Conservation (phyloP, 2,888 invertebrate genomes). For the Lysandra coridon region DNA sequence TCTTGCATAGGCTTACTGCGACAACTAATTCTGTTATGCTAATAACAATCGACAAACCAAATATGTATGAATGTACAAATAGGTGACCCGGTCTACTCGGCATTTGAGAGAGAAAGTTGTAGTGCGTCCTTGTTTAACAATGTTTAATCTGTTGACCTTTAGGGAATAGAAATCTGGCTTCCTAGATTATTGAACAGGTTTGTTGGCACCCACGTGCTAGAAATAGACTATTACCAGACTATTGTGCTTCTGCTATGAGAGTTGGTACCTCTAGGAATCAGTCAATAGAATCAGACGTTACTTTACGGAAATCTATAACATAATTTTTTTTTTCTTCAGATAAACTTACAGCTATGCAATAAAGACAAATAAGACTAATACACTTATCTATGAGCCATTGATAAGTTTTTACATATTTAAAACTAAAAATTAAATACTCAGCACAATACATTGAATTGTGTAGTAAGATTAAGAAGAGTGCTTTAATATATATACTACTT, state of each 20-base stretch:
- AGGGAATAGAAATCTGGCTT: neutral
- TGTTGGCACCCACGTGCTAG: neutral
- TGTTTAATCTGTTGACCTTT: slow-evolving; percentile 6
- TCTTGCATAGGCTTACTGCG: neutral
- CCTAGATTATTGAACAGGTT: neutral
- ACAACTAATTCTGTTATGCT: neutral
- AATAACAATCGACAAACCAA: slow-evolving; percentile 42
- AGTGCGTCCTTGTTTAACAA: slow-evolving; percentile 57
- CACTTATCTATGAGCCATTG: too few species aligned
- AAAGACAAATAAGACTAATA: too few species aligned
- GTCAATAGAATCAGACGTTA: too few species aligned
- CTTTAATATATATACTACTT: too few species aligned
- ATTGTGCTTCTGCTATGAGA: neutral
- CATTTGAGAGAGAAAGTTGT: slow-evolving; percentile 72
- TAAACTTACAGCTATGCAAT: too few species aligned
- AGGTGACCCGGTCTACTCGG: slow-evolving; percentile 65
- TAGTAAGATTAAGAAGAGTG: too few species aligned
- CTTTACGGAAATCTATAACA: too few species aligned
- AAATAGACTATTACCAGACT: neutral
- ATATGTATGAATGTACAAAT: slow-evolving; percentile 57
- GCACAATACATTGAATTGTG: too few species aligned
- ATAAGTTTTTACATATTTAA: too few species aligned
- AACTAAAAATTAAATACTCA: too few species aligned
- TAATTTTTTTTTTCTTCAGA: too few species aligned
- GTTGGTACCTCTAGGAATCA: too few species aligned